These are phyloP conservation scores for Plebejus anna DNA, from an alignment of 2,888 invertebrate genomes.

Conservation along the genomic window DNA sequence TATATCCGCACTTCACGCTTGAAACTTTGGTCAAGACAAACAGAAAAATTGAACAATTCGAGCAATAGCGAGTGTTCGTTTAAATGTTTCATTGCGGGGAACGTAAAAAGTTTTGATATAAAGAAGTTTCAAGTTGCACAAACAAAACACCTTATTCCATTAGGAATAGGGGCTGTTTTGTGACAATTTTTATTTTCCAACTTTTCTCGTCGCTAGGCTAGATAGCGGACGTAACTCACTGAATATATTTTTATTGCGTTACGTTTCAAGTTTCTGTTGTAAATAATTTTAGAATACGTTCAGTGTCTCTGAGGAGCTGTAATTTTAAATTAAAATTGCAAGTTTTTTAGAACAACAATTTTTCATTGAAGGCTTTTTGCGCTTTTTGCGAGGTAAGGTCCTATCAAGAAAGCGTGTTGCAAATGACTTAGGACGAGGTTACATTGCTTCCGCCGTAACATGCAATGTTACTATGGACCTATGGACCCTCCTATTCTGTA, in stretches of 20 bases:
- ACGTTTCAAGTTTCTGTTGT: background rate
- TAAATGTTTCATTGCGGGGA: constrained; percentile 26
- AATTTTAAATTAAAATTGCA: background rate
- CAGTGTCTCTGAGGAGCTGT: background rate
- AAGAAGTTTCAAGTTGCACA: constrained; percentile 36
- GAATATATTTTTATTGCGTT: constrained; percentile 14
- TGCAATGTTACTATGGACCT: too few species aligned
- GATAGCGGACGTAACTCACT: constrained; percentile 17
- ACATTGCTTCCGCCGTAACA: too few species aligned
- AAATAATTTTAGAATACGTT: constrained; percentile 16
- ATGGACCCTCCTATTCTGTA: too few species aligned
- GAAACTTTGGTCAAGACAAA: constrained; percentile 19
- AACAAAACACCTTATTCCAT: constrained; percentile 34
- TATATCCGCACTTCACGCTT: background rate
- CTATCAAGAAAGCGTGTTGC: background rate
- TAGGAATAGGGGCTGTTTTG: constrained; percentile 31
- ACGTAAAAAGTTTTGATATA: constrained; percentile 33
- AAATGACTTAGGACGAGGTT: background rate
- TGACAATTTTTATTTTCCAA: constrained; percentile 12
- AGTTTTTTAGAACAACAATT: background rate
- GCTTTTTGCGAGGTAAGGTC: background rate
- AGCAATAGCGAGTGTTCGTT: constrained; percentile 28
- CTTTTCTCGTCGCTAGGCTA: background rate
- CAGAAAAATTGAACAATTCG: constrained; percentile 17
- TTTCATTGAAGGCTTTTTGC: background rate